phyloP scores from a whole-genome alignment of 2,888 invertebrate species.

The Drosophila recens region DNA sequence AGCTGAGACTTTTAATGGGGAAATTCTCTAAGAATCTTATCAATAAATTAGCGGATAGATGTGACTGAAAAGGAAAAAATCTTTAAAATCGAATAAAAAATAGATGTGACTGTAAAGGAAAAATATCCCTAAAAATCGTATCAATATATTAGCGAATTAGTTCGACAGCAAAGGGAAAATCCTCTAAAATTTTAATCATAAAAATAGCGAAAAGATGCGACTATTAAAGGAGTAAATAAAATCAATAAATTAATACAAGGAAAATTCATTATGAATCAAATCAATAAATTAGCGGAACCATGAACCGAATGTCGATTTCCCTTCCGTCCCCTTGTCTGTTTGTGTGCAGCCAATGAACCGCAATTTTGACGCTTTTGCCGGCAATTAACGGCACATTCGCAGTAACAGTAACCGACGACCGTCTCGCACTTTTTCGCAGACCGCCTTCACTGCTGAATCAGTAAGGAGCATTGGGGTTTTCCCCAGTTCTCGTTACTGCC shows the following conservation, averaged over 20 bases:
- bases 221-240: no score
- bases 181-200: no score
- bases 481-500: conserved; percentile 37
- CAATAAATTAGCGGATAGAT: no score
- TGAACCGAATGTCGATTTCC: conserved; percentile 30
- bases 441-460: conserved; percentile 5
- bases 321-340: background rate
- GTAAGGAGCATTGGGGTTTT: conserved; percentile 19
- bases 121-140: no score
- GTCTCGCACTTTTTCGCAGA: conserved; percentile 23
- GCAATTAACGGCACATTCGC: conserved; percentile 76
- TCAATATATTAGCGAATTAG: no score
- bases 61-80: no score
- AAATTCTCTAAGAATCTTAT: no score
- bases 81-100: no score
- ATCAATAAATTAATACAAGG: no score
- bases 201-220: background rate
- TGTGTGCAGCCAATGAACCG: conserved; percentile 73
- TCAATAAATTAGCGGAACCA: conserved; percentile 61
- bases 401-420: conserved; percentile 42
- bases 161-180: no score
- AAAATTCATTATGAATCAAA: background rate
- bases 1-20: no score
- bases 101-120: no score
- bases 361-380: conserved; percentile 74